phyloP scores from a whole-genome alignment of 2,113 vertebrate genomes.

The Salvelinus fontinalis region DNA sequence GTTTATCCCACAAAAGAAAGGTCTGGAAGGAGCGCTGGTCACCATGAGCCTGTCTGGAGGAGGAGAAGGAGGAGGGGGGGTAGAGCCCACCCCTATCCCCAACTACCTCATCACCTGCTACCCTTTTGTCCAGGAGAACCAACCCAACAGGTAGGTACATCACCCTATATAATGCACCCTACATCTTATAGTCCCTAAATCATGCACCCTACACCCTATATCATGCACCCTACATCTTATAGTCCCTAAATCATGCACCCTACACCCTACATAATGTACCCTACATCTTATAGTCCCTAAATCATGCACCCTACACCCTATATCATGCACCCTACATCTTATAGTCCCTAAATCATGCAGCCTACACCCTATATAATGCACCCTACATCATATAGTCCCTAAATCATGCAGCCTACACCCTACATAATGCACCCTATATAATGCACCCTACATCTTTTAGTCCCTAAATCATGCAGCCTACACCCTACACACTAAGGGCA shows the following conservation, averaged over 20 bases:
- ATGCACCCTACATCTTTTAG: neutral
- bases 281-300: too few relatives aligned
- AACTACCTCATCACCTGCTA: slow-evolving; percentile 99
- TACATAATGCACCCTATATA: too few relatives aligned
- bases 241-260: neutral
- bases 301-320: too few relatives aligned
- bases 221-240: neutral
- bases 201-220: too few relatives aligned
- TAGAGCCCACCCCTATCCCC: slow-evolving; percentile 88
- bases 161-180: neutral
- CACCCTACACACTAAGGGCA: neutral
- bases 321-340: too few relatives aligned
- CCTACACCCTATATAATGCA: neutral
- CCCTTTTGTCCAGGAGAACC: slow-evolving; percentile 97
- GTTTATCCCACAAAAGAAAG: slow-evolving; percentile 97
- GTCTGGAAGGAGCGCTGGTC: slow-evolving; percentile 85
- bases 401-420: too few relatives aligned
- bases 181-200: too few relatives aligned
- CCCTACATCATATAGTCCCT: too few relatives aligned
- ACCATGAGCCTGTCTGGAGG: slow-evolving; percentile 89
- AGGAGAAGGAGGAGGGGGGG: slow-evolving; percentile 69
- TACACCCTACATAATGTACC: neutral
- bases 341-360: neutral
- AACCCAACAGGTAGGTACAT: slow-evolving; percentile 86
- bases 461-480: neutral